Evolutionary conservation across 2,797 vertebrate genomes (phyloP).

Genomic region (Ficedula albicollis): DNA sequence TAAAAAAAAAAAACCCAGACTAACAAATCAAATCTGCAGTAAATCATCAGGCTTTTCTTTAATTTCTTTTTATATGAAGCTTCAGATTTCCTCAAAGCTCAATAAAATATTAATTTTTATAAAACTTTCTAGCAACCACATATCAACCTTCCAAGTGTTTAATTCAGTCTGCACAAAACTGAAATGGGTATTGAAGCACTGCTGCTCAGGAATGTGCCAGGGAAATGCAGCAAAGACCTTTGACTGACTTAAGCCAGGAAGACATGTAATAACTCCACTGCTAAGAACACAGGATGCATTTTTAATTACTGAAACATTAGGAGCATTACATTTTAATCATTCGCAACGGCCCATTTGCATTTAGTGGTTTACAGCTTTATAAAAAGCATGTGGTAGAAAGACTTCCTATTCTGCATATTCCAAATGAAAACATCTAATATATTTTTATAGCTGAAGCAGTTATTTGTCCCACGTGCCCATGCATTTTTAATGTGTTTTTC

Average conservation of each 20-base stretch:
- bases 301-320: conserved; percentile 51
- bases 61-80: not conserved
- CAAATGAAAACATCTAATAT: not conserved
- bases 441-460: conserved; percentile 13
- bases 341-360: not conserved
- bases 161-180: not conserved
- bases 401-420: not conserved
- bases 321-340: conserved; percentile 10
- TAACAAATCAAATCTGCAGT: not conserved
- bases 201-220: not conserved
- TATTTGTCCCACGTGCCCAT: not conserved
- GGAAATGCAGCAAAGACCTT: not conserved
- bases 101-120: conserved; percentile 24
- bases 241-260: conserved; percentile 13
- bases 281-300: conserved; percentile 13
- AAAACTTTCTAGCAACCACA: not conserved
- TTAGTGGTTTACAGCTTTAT: not conserved
- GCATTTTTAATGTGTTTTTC: not conserved
- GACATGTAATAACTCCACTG: not conserved
- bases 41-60: not conserved
- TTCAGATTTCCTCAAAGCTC: not conserved
- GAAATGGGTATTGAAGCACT: not conserved
- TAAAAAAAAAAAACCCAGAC: not conserved
- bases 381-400: not conserved
- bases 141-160: not conserved